phyloP scores from a whole-genome alignment of 2,113 vertebrate species.

The Conger conger region DNA sequence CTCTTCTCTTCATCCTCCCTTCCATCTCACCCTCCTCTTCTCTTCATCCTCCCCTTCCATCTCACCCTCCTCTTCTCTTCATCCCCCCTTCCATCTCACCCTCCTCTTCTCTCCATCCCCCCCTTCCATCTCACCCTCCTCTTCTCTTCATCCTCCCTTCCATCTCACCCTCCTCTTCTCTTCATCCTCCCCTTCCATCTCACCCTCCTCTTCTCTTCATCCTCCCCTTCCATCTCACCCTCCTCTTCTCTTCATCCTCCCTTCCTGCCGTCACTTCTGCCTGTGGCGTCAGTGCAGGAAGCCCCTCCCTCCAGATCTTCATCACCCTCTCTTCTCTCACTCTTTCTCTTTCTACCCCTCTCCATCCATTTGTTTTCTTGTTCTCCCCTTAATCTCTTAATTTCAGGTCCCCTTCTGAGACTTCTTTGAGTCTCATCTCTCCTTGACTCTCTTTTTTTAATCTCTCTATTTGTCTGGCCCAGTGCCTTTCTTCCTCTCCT shows the following conservation, averaged over 20 bases:
- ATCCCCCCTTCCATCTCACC: neutral
- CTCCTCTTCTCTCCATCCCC: conserved; percentile 11
- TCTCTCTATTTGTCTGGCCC: neutral
- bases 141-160: neutral
- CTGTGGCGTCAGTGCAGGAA: neutral
- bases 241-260: too few relatives aligned
- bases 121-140: conserved; percentile 9
- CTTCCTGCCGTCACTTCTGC: neutral
- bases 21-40: neutral
- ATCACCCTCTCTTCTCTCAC: neutral
- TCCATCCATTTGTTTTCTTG: neutral
- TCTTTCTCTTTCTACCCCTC: neutral
- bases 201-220: conserved; percentile 7
- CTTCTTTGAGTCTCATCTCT: neutral
- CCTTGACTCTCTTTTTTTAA: neutral
- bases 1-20: neutral
- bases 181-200: neutral
- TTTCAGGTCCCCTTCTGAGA: neutral
- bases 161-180: neutral
- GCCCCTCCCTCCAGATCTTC: neutral
- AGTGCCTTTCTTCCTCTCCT: neutral
- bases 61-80: too few relatives aligned
- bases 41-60: too few relatives aligned
- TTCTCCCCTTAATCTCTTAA: neutral
- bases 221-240: too few relatives aligned